Evolutionary conservation across 2,113 vertebrate genomes (phyloP).

Genomic region (Alethe castanea): DNA sequence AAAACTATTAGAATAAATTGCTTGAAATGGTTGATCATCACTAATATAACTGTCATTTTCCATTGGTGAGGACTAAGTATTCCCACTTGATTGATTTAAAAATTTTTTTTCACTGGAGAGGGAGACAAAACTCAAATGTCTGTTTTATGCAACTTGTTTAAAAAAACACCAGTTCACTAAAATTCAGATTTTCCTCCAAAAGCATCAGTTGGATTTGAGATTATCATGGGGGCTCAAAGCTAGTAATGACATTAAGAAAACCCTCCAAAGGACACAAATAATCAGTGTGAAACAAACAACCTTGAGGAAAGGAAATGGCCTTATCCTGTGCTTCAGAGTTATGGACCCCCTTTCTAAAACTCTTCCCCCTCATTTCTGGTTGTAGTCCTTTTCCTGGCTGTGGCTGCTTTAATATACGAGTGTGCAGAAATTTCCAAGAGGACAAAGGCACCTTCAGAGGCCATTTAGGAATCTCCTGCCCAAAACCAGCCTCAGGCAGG

Average conservation of each 20-base stretch:
- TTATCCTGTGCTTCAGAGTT: background rate
- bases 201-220: background rate
- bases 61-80: background rate
- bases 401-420: background rate
- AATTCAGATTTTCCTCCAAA: constrained; percentile 14
- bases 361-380: background rate
- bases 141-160: background rate
- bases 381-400: background rate
- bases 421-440: background rate
- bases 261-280: background rate
- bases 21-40: background rate
- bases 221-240: background rate
- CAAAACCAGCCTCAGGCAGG: background rate
- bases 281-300: background rate
- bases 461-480: background rate
- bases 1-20: background rate
- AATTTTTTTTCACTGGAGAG: background rate
- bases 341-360: background rate
- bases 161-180: background rate
- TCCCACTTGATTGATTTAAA: background rate
- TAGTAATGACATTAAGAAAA: background rate
- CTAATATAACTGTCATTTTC: background rate
- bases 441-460: background rate
- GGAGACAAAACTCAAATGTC: background rate
- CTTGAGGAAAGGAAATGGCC: background rate